Percentiles rank a stretch among this genome's conserved stretches.
These are phyloP conservation scores for Aphrophora alni DNA, from an alignment of 2,888 invertebrate genomes.

Conservation along the genomic window DNA sequence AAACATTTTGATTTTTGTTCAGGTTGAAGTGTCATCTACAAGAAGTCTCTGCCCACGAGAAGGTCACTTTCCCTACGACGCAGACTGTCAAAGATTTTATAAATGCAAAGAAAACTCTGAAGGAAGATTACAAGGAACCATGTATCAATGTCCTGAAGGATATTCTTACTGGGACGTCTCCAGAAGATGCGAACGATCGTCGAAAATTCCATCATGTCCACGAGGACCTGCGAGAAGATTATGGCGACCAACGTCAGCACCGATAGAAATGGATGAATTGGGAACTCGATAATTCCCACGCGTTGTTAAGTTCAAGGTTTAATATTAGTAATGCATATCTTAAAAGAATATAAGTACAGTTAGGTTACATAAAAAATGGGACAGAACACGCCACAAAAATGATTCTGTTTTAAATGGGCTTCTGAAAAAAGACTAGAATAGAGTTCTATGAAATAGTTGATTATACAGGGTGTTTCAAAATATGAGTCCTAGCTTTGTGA, in stretches of 20 bases:
- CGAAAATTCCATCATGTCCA: constrained; percentile 68
- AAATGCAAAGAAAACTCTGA: constrained; percentile 68
- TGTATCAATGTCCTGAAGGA: constrained; percentile 78
- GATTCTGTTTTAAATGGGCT: too few relatives aligned
- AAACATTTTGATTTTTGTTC: too few relatives aligned
- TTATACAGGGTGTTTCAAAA: too few relatives aligned
- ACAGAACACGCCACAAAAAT: too few relatives aligned
- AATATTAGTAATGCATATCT: too few relatives aligned
- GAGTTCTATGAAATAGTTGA: too few relatives aligned
- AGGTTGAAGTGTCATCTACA: constrained; percentile 68
- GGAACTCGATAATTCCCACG: constrained; percentile 21
- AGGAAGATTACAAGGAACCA: constrained; percentile 64
- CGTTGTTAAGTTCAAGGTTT: too few relatives aligned
- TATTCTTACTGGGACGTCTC: constrained; percentile 81
- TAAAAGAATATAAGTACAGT: too few relatives aligned
- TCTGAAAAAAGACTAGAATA: too few relatives aligned
- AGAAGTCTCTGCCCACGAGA: constrained; percentile 67
- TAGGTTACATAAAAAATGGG: too few relatives aligned
- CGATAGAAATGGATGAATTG: constrained; percentile 39
- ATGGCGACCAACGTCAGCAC: constrained; percentile 34
- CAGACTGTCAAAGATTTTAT: constrained; percentile 72
- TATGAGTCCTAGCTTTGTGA: too few relatives aligned
- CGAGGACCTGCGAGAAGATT: constrained; percentile 43
- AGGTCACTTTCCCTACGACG: constrained; percentile 74
- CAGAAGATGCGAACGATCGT: constrained; percentile 73